phyloP scores from a whole-genome alignment of 2,113 vertebrate species.

The Paramormyrops kingsleyae region DNA sequence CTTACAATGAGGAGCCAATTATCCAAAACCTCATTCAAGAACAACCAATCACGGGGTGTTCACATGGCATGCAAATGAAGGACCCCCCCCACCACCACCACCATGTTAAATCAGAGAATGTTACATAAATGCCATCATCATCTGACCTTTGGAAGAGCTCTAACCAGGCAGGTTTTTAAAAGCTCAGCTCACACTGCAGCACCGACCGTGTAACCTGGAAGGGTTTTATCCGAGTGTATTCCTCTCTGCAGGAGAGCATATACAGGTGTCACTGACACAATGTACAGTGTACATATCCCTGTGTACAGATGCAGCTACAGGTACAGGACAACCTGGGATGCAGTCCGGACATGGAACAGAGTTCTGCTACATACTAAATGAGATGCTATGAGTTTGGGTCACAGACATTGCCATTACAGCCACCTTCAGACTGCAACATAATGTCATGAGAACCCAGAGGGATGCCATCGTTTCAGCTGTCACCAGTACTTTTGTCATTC shows the following conservation, averaged over 20 bases:
- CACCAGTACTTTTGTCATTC: background rate
- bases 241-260: background rate
- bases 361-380: background rate
- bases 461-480: background rate
- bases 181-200: constrained; percentile 15
- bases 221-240: background rate
- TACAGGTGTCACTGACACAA: background rate
- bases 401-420: background rate
- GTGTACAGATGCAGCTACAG: background rate
- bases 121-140: constrained; percentile 24
- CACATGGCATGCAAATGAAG: background rate
- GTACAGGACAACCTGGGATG: background rate
- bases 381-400: background rate
- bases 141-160: constrained; percentile 46
- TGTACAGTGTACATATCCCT: background rate
- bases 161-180: constrained; percentile 38
- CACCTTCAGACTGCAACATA: background rate
- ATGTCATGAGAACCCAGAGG: background rate
- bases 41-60: background rate
- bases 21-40: constrained; percentile 4
- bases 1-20: background rate
- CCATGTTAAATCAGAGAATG: constrained; percentile 24
- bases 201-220: background rate
- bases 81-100: background rate
- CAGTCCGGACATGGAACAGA: background rate